Conservation (phyloP, 2,797 vertebrate species). For the Melanotaenia maccullochi region DNA sequence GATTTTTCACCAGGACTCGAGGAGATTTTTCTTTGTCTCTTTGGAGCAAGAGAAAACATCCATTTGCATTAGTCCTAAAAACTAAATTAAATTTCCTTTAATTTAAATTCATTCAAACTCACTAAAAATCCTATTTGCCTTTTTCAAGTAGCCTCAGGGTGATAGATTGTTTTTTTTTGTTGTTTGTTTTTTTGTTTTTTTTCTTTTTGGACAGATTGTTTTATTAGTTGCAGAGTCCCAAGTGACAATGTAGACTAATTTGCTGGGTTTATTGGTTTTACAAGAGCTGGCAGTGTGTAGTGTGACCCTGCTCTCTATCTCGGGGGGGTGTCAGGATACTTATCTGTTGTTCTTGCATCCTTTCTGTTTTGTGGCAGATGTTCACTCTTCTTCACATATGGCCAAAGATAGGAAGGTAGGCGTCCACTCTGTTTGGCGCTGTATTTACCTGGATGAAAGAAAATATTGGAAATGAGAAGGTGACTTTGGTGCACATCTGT, state of each 20-base stretch:
- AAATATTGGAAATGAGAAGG: neutral
- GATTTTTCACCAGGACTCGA: too few relatives aligned
- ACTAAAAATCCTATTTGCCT: conserved; percentile 46
- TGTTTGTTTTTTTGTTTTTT: neutral
- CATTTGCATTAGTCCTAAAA: conserved; percentile 14
- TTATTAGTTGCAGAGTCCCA: conserved; percentile 37
- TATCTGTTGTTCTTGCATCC: conserved; percentile 25
- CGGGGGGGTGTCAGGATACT: conserved; percentile 8
- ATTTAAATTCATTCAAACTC: conserved; percentile 44
- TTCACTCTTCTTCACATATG: conserved; percentile 48
- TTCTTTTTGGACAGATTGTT: conserved; percentile 28
- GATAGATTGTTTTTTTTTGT: conserved; percentile 9
- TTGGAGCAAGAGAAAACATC: neutral
- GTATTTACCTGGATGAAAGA: neutral
- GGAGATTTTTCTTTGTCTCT: neutral
- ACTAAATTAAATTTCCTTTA: conserved; percentile 24
- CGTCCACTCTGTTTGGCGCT: conserved; percentile 16
- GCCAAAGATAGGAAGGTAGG: conserved; percentile 23
- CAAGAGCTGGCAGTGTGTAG: conserved; percentile 31
- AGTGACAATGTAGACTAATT: conserved; percentile 42
- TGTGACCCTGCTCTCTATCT: conserved; percentile 36
- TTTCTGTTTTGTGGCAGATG: conserved; percentile 55
- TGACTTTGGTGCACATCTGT: neutral
- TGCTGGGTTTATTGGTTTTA: conserved; percentile 61
- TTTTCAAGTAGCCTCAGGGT: conserved; percentile 26